These are phyloP conservation scores for Tubiluchus corallicola DNA, from an alignment of 2,888 invertebrate genomes.

Conservation along the genomic window DNA sequence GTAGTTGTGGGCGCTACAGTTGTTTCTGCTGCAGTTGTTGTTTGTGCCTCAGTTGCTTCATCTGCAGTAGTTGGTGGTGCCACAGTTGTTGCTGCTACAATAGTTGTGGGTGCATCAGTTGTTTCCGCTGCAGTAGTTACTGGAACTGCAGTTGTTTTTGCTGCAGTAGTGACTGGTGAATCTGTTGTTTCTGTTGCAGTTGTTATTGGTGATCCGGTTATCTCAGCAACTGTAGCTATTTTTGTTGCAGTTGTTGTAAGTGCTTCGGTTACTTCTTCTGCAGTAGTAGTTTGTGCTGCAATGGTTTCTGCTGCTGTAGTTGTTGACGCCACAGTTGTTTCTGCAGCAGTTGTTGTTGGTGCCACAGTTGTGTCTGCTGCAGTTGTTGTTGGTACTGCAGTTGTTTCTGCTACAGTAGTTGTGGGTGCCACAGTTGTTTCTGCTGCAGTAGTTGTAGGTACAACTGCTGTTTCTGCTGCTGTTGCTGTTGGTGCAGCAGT, in stretches of 20 bases:
- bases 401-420: too few relatives aligned
- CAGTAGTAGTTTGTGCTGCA: conserved; percentile 5
- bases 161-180: conserved; percentile 10
- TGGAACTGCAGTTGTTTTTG: conserved; percentile 21
- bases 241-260: conserved; percentile 15
- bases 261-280: conserved; percentile 2
- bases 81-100: background rate
- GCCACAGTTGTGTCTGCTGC: too few relatives aligned
- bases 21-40: background rate
- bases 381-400: too few relatives aligned
- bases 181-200: conserved; percentile 18
- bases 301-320: background rate
- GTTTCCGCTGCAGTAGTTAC: background rate
- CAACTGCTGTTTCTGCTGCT: too few relatives aligned
- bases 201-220: conserved; percentile 23
- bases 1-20: background rate
- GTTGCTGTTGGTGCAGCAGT: too few relatives aligned
- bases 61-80: background rate
- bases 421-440: too few relatives aligned
- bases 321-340: background rate
- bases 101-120: background rate
- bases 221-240: too few relatives aligned
- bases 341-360: background rate
- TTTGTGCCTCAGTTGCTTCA: too few relatives aligned
- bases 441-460: too few relatives aligned